Evolutionary conservation across 2,113 vertebrate species (phyloP).

Genomic region (Ameiurus melas): DNA sequence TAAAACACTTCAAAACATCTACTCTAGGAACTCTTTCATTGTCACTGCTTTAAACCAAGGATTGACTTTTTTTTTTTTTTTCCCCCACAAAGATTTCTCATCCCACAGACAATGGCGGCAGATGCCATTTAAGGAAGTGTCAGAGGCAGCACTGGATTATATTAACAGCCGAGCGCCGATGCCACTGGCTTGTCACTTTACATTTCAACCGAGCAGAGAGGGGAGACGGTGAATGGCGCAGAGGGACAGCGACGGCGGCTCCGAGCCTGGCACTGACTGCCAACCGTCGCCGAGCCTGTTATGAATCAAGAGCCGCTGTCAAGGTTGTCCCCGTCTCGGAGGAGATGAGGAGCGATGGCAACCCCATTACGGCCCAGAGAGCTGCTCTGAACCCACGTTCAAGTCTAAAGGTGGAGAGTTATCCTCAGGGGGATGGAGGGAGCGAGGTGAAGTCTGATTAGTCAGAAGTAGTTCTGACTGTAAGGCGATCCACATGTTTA

Average conservation of each 20-base stretch:
- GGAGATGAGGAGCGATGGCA: background rate
- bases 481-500: background rate
- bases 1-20: slow-evolving; percentile 18
- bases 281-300: slow-evolving; percentile 33
- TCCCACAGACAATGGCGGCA: slow-evolving; percentile 46
- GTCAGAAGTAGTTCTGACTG: background rate
- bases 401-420: background rate
- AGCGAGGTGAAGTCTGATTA: background rate
- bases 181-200: slow-evolving; percentile 56
- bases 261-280: slow-evolving; percentile 39
- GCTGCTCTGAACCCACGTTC: background rate
- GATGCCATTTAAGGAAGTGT: slow-evolving; percentile 52
- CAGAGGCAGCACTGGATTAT: slow-evolving; percentile 54
- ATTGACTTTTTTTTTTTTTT: slow-evolving; percentile 39
- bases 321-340: slow-evolving; percentile 19
- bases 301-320: slow-evolving; percentile 51
- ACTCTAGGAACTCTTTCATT: slow-evolving; percentile 8
- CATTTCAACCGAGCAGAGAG: slow-evolving; percentile 48
- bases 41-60: slow-evolving; percentile 22
- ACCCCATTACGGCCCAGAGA: slow-evolving; percentile 11
- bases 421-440: background rate
- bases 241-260: slow-evolving; percentile 38
- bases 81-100: slow-evolving; percentile 39
- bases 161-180: slow-evolving; percentile 51
- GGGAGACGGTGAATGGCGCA: slow-evolving; percentile 19